Evolutionary conservation across 2,113 vertebrate species (phyloP).

Genomic region (Mus pahari): DNA sequence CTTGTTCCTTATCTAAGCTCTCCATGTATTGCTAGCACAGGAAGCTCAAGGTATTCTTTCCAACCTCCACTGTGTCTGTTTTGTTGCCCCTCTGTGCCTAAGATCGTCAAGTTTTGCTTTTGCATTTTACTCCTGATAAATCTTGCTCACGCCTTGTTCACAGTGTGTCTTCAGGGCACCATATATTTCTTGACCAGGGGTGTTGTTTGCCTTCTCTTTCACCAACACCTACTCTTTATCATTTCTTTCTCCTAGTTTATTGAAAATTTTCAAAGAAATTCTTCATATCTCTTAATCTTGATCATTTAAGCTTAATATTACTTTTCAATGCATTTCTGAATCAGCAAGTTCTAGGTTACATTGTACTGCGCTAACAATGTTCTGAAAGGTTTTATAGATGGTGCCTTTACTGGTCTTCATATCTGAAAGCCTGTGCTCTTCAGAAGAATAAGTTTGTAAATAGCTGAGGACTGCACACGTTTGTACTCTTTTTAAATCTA

Average conservation of each 20-base stretch:
- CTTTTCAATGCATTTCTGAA: slow-evolving; percentile 48
- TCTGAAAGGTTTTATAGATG: neutral
- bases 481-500: slow-evolving; percentile 3
- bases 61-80: neutral
- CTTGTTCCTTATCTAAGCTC: slow-evolving; percentile 21
- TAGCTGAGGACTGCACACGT: neutral
- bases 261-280: neutral
- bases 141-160: neutral
- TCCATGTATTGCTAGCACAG: slow-evolving; percentile 10
- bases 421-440: slow-evolving; percentile 33
- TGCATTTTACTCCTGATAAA: neutral
- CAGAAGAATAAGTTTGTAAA: neutral
- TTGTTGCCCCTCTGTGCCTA: neutral
- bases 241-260: slow-evolving; percentile 18
- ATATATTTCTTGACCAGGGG: neutral
- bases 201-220: slow-evolving; percentile 50
- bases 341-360: slow-evolving; percentile 30
- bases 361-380: neutral
- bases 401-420: slow-evolving; percentile 10
- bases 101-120: slow-evolving; percentile 9
- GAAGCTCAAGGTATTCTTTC: neutral
- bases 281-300: neutral
- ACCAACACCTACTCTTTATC: slow-evolving; percentile 25
- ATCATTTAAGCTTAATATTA: neutral
- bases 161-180: neutral